These are phyloP conservation scores for Noturus placidus DNA, from an alignment of 2,113 vertebrate species.

Conservation along the genomic window DNA sequence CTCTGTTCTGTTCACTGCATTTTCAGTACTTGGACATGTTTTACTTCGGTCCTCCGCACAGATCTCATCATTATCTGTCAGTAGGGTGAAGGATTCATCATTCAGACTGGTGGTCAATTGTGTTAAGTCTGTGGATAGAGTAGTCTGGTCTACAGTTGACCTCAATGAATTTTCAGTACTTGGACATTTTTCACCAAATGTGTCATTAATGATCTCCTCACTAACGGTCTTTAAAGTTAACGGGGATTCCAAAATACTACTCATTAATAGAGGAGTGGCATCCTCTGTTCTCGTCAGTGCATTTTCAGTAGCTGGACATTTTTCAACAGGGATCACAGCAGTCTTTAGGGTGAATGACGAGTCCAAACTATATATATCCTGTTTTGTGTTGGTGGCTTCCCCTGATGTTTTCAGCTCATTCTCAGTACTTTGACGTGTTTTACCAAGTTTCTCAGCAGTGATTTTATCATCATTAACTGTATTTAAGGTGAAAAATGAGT, in stretches of 20 bases:
- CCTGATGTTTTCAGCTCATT: not conserved
- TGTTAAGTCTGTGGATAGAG: not conserved
- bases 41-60: not conserved
- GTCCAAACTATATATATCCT: not conserved
- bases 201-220: not conserved
- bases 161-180: not conserved
- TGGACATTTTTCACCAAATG: not conserved
- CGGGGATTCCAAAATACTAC: not conserved
- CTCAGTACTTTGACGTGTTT: not conserved
- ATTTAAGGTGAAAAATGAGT: not conserved
- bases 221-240: not conserved
- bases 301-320: not conserved
- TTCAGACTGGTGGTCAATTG: not conserved
- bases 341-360: not conserved
- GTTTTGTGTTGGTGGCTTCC: not conserved
- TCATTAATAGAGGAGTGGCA: not conserved
- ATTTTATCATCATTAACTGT: not conserved
- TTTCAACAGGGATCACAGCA: not conserved
- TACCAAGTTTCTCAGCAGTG: not conserved
- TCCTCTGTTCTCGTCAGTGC: not conserved
- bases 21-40: constrained; percentile 6
- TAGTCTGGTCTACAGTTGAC: not conserved
- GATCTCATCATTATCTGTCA: not conserved
- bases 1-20: not conserved
- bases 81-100: not conserved